These are phyloP conservation scores for Drosophila lowei DNA, from an alignment of 1,140 invertebrate genomes.

Conservation along the genomic window DNA sequence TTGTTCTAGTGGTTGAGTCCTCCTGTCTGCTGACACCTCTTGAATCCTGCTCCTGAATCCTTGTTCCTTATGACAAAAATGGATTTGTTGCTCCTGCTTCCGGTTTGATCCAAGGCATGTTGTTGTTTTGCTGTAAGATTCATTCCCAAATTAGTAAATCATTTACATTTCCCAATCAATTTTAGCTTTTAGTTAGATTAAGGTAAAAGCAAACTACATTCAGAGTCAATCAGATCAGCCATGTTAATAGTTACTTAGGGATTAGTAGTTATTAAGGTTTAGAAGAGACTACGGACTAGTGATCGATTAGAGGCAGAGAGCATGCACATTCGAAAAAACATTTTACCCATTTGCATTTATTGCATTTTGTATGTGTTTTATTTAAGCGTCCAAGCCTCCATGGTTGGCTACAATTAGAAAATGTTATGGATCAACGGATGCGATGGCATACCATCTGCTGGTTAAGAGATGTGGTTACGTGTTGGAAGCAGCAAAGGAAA, in stretches of 20 bases:
- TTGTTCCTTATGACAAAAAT: slow-evolving; percentile 79
- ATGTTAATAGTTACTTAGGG: slow-evolving; percentile 11
- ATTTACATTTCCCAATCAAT: background rate
- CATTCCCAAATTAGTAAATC: slow-evolving; percentile 5
- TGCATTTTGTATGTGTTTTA: slow-evolving; percentile 79
- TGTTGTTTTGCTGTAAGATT: slow-evolving; percentile 76
- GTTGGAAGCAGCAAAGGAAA: slow-evolving; percentile 13
- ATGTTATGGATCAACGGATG: slow-evolving; percentile 70
- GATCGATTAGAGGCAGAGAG: slow-evolving; percentile 10
- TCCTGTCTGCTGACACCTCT: too few species aligned
- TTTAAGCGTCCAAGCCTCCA: slow-evolving; percentile 84
- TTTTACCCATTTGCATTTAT: slow-evolving; percentile 82
- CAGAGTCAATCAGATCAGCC: background rate
- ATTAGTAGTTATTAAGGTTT: slow-evolving; percentile 9
- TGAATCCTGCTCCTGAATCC: slow-evolving; percentile 27
- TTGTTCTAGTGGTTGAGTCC: slow-evolving; percentile 14
- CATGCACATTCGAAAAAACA: slow-evolving; percentile 79
- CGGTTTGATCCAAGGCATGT: slow-evolving; percentile 82
- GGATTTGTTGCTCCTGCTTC: slow-evolving; percentile 82
- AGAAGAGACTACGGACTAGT: slow-evolving; percentile 15
- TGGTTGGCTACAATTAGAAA: slow-evolving; percentile 83
- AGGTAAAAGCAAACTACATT: slow-evolving; percentile 30
- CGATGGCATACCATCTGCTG: slow-evolving; percentile 26
- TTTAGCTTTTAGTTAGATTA: background rate
- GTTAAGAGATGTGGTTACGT: slow-evolving; percentile 24